Evolutionary conservation across 1,140 invertebrate species (phyloP).

Genomic region (Lycorma delicatula): DNA sequence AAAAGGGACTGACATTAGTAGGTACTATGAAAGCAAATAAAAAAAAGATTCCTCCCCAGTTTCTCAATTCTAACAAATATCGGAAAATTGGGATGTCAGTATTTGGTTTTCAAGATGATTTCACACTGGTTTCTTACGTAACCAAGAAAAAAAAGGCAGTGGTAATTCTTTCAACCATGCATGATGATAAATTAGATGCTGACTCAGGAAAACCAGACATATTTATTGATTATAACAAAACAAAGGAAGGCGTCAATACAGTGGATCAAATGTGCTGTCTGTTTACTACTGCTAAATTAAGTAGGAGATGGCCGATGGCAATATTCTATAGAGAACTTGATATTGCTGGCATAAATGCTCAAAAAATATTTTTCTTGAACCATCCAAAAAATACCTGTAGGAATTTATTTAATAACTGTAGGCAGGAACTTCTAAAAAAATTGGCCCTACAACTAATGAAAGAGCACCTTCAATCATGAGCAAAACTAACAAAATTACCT

Average conservation of each 20-base stretch:
- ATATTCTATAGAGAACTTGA: conserved; percentile 28
- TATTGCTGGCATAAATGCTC: conserved; percentile 28
- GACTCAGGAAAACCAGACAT: conserved; percentile 28
- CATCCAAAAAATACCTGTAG: no score
- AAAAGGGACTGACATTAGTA: conserved; percentile 5
- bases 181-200: not conserved
- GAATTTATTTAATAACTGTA: no score
- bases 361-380: conserved; percentile 24
- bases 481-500: no score
- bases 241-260: conserved; percentile 36
- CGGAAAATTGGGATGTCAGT: no score
- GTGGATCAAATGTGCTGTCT: conserved; percentile 29
- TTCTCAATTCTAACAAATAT: no score
- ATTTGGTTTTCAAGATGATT: no score
- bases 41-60: not conserved
- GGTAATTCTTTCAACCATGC: not conserved
- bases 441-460: no score
- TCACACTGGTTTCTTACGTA: no score
- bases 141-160: not conserved
- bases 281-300: conserved; percentile 22
- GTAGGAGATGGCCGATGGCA: conserved; percentile 28
- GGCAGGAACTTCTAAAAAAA: no score
- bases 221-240: conserved; percentile 33
- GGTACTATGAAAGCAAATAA: conserved; percentile 10
- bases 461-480: no score